These are phyloP conservation scores for Scylla paramamosain DNA, from an alignment of 1,140 invertebrate species.

Conservation along the genomic window DNA sequence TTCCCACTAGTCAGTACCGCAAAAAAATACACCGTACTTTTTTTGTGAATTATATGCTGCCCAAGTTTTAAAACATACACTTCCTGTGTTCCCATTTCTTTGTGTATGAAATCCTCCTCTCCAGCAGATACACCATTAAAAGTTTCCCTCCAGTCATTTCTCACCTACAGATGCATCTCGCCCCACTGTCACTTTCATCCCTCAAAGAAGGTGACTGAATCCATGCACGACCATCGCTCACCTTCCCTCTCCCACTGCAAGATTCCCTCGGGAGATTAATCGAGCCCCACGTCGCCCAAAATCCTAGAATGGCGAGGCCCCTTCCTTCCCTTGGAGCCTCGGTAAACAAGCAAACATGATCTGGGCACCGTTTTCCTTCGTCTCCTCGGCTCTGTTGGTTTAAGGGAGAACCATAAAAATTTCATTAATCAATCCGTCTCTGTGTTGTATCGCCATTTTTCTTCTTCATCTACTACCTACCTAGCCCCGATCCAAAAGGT, in stretches of 20 bases:
- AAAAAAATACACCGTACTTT: too few species aligned
- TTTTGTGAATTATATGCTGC: too few species aligned
- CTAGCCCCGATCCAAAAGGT: slow-evolving; percentile 64
- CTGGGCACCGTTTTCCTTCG: not conserved
- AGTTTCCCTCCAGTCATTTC: slow-evolving; percentile 22
- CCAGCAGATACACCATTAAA: not conserved
- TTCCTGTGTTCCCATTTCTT: not conserved
- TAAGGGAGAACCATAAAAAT: slow-evolving; percentile 72
- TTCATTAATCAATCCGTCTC: slow-evolving; percentile 75
- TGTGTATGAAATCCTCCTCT: not conserved
- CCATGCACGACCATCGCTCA: slow-evolving; percentile 2
- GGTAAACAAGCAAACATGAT: slow-evolving; percentile 61
- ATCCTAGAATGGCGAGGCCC: slow-evolving; percentile 1
- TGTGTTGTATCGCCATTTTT: slow-evolving; percentile 72
- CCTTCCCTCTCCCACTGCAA: slow-evolving; percentile 17
- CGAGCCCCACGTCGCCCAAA: slow-evolving; percentile 24
- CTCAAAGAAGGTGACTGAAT: slow-evolving; percentile 22
- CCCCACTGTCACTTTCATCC: not conserved
- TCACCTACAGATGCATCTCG: slow-evolving; percentile 11
- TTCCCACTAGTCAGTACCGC: too few species aligned
- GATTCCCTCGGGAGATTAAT: slow-evolving; percentile 33
- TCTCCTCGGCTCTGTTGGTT: slow-evolving; percentile 61
- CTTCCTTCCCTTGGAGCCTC: not conserved
- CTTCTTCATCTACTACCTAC: slow-evolving; percentile 72
- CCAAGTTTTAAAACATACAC: not conserved